A percentile compares a stretch with the other conserved stretches of the same genome.
These are phyloP conservation scores for Hydriomena furcata DNA, from an alignment of 2,888 invertebrate species.

Conservation along the genomic window DNA sequence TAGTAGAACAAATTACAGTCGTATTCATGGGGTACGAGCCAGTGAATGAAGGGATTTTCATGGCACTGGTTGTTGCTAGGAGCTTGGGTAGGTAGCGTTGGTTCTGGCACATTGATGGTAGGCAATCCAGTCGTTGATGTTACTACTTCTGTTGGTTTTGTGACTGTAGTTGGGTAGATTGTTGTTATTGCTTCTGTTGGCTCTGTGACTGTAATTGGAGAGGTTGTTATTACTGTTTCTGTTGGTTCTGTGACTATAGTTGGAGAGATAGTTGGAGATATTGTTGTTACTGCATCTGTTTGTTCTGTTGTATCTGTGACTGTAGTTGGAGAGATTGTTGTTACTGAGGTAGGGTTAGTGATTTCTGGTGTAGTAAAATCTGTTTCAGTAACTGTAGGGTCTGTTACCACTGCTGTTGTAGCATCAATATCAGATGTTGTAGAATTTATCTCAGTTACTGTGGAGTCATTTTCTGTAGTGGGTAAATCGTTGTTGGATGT, in stretches of 20 bases:
- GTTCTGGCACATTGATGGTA: background rate
- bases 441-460: background rate
- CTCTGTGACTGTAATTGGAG: background rate
- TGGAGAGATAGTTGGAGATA: no score
- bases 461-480: background rate
- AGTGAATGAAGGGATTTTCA: constrained; percentile 54
- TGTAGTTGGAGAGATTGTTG: background rate
- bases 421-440: background rate
- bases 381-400: background rate
- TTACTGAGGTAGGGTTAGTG: background rate
- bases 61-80: constrained; percentile 62
- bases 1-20: constrained; percentile 64
- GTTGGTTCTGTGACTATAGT: background rate
- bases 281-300: background rate
- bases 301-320: background rate
- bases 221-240: background rate
- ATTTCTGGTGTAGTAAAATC: background rate
- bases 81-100: background rate
- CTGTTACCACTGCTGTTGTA: background rate
- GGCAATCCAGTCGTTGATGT: background rate
- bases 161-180: background rate
- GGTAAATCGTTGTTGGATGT: background rate
- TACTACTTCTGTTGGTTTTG: background rate
- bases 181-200: background rate
- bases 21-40: constrained; percentile 59